Evolutionary conservation across 2,888 invertebrate species (phyloP), one percentile per base, ranked within the genome.

Genomic region (Drosophila antonietae): DNA sequence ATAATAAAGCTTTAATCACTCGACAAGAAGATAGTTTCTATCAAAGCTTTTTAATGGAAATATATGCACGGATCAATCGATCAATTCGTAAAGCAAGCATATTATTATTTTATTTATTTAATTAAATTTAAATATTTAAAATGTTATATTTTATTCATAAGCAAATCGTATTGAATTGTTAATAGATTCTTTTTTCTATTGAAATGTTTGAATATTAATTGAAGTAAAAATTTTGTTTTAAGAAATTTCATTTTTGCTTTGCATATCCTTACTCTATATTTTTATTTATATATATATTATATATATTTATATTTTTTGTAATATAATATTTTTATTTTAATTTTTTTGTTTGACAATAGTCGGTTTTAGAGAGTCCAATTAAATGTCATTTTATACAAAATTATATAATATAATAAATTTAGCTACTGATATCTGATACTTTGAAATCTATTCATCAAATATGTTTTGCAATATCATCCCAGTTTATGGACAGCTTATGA

Each of bases 81-180:
- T 35, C 33, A 51, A 33, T 33, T 33, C 49, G 31, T 12, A 49
- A 49, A 49, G 49, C 31, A 49, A 49, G 49, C 33, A 18, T 49
- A 10, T n/a, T 47, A 28, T 28, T 46, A 23, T 18, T 18, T 7
- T 10, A 18, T 49, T n/a, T 9, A 31, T 31, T n/a, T n/a, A 31
- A 10, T 12, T 18, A 5, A 31, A 12, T 51, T 51, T 33, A 12
- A 33, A 33, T 33, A 18, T 51, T 49, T 5, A 31, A 28, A 49
- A 33, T 7, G 23, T 23, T 3, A 8, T 31, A 12, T 28, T 31
- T 31, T 28, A 31, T 31, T 28, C 15, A 28, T 15, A 31, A 49
- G 31, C 4, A 33, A 51, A 33, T 49, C 10, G 47, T 47, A 47
- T 28, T 49, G 31, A 18, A 49, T 7, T 18, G n/a, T 5, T 33